phyloP scores from a whole-genome alignment of 2,113 vertebrate species.

The human region DNA sequence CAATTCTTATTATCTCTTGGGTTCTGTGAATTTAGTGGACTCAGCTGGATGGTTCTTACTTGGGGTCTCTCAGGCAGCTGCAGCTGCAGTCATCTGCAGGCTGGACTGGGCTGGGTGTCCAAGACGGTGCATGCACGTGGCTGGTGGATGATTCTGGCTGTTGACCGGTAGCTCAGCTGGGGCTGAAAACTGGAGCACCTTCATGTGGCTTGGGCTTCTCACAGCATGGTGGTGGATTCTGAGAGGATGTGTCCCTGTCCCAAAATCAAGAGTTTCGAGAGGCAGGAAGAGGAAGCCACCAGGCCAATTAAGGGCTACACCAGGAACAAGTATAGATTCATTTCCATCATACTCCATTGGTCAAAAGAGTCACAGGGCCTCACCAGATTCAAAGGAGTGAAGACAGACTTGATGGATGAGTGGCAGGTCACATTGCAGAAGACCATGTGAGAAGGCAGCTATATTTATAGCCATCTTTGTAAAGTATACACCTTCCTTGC shows the following conservation, averaged over 20 bases:
- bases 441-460: background rate
- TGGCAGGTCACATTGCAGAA: background rate
- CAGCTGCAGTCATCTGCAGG: background rate
- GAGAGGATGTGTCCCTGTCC: background rate
- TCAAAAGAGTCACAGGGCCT: background rate
- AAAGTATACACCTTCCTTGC: background rate
- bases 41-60: background rate
- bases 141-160: background rate
- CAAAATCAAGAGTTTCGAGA: conserved; percentile 33
- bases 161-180: background rate
- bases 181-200: background rate
- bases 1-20: background rate
- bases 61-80: background rate
- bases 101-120: background rate
- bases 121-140: background rate
- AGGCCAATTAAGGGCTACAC: background rate
- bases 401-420: background rate
- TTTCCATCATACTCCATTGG: background rate
- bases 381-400: background rate
- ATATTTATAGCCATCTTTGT: background rate
- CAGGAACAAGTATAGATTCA: background rate
- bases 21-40: background rate
- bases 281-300: background rate
- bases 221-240: background rate
- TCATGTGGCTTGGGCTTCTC: background rate